Evolutionary conservation across 64 coral and sea anemone genomes (phyloP), one percentile per base, ranked within the genome.

Genomic region (Stylophora pistillata): DNA sequence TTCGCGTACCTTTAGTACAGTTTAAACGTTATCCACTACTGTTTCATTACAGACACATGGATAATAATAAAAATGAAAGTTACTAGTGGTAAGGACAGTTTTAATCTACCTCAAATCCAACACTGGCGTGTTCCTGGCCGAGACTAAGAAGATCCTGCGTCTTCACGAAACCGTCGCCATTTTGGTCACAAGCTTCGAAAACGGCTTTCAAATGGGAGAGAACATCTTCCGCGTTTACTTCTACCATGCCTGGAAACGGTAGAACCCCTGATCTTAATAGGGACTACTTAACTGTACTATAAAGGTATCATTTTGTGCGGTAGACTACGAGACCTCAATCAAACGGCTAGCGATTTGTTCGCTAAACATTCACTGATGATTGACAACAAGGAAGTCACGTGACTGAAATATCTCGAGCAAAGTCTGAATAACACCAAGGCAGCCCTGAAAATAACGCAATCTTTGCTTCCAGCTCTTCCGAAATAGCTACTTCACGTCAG

Each of bases 101-200:
- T 20, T 84, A 58, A 71, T 21, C 21, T 68, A 90, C 89, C 89
- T 90, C 78, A 83, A 71, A 82, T n/a, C 74, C 97, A 7, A 90
- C 93, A 58, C 79, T 92, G 0, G 93, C 81, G 83, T 95, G 93
- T 37, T 91, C 85, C 78, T 99, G 87, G 76, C 94, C 91, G 16
- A 92, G 82, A 2, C 89, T 88, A 34, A 99, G 69, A 33, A 99
- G 88, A 87, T 99, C 97, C 27, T 93, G 90, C 13, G 93, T 99
- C 78, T 95, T 95, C 14, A 99, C 97, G 58, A 99, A 99, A n/a
- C 97, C 97, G 55, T 99, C 97, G 83, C 97, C 97, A 91, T 99
- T 99, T 95, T 93, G 76, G 64, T 99, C 97, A 28, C 93, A 99
- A 58, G 91, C 90, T 27, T 99, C 97, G 57, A 99, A 95, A 30